Evolutionary conservation across 2,797 vertebrate species (phyloP).

Genomic region (Phoeniculus purpureus): DNA sequence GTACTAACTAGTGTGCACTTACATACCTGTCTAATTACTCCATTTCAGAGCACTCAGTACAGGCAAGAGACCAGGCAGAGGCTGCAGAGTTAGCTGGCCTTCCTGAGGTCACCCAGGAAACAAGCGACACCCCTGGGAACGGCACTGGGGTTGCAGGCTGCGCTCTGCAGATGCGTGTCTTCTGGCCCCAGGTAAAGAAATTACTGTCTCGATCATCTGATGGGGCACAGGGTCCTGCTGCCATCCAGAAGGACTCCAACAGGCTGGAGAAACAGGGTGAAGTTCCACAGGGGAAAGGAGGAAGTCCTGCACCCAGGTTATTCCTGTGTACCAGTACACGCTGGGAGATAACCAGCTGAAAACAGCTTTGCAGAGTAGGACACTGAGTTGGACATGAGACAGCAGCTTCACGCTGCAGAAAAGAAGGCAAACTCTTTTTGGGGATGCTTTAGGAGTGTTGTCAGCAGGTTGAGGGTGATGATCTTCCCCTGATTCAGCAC

Average conservation of each 20-base stretch:
- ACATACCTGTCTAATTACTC: not conserved
- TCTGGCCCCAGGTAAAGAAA: not conserved
- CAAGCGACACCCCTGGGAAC: not conserved
- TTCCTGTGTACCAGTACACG: not conserved
- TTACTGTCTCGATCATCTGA: not conserved
- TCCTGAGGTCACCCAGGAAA: not conserved
- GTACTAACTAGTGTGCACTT: not conserved
- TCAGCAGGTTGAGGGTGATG: not conserved
- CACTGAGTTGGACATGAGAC: not conserved
- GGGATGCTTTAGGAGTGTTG: not conserved
- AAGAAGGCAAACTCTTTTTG: not conserved
- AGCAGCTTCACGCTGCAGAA: not conserved
- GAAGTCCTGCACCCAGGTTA: not conserved
- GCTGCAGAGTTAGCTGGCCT: not conserved
- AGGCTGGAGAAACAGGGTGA: not conserved
- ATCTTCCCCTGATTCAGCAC: not conserved
- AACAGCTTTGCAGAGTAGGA: not conserved
- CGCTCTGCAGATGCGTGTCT: not conserved
- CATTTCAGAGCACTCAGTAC: fast-evolving
- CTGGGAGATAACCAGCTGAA: not conserved
- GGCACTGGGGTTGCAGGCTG: not conserved
- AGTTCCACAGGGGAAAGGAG: not conserved
- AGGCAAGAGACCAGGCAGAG: not conserved
- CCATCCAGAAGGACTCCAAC: not conserved
- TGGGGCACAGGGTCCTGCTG: not conserved